These are phyloP conservation scores for Axea sp. DNA, from an alignment of 2,888 invertebrate species.

Conservation along the genomic window DNA sequence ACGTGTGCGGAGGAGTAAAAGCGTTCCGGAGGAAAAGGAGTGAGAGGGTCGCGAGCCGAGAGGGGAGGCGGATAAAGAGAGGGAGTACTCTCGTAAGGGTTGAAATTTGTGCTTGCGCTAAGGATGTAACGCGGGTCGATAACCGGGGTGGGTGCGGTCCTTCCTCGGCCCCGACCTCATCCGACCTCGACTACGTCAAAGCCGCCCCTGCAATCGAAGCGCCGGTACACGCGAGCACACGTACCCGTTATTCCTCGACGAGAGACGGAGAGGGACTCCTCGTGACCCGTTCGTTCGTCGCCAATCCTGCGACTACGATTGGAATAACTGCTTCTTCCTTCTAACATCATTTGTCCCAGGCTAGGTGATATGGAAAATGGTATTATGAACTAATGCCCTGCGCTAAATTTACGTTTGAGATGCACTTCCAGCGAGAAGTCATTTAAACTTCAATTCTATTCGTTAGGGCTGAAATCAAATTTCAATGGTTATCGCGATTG, in stretches of 20 bases:
- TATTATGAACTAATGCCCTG: not conserved
- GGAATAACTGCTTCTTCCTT: not conserved
- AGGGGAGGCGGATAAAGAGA: slow-evolving; percentile 28
- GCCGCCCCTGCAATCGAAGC: slow-evolving; percentile 43
- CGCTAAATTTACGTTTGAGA: no score
- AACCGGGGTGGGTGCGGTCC: slow-evolving; percentile 64
- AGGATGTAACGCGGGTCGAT: slow-evolving; percentile 62
- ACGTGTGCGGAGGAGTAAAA: slow-evolving; percentile 17
- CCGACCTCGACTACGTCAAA: slow-evolving; percentile 53
- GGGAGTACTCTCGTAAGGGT: slow-evolving; percentile 50
- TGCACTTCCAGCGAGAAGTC: no score
- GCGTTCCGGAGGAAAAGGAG: slow-evolving; percentile 7
- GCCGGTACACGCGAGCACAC: slow-evolving; percentile 35
- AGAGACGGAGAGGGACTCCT: slow-evolving; percentile 3
- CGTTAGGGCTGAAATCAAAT: no score
- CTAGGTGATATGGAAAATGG: not conserved
- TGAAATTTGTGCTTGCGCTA: slow-evolving; percentile 60
- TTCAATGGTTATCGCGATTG: no score
- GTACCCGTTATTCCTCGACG: slow-evolving; percentile 15
- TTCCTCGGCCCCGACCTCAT: slow-evolving; percentile 58
- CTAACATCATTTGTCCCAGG: not conserved
- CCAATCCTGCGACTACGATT: slow-evolving; percentile 17
- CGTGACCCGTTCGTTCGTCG: slow-evolving; percentile 16
- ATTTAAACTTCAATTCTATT: not conserved
- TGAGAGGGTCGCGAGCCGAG: slow-evolving; percentile 15